A percentile compares a stretch with the other conserved stretches of the same genome.
These are phyloP conservation scores for Sebastes hubbsi DNA, from an alignment of 2,797 vertebrate genomes.

Conservation along the genomic window DNA sequence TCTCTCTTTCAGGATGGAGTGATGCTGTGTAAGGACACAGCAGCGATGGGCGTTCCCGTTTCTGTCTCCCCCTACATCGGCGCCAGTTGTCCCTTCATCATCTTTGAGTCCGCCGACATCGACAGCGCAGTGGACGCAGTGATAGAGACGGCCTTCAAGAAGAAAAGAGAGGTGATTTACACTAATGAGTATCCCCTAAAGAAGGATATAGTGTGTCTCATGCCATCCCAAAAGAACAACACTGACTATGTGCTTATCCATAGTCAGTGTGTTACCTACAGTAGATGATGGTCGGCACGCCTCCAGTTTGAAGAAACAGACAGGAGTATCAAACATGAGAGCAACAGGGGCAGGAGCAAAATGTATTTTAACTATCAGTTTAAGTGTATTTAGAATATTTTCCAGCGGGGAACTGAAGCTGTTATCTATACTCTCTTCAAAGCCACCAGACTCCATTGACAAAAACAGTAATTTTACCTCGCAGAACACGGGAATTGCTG, in stretches of 20 bases:
- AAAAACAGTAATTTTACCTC: too few relatives aligned
- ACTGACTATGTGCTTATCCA: too few relatives aligned
- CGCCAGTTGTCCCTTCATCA: slow-evolving; percentile 81
- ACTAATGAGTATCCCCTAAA: fast-evolving
- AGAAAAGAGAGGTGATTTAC: slow-evolving; percentile 69
- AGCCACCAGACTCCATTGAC: too few relatives aligned
- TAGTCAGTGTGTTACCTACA: too few relatives aligned
- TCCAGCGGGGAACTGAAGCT: too few relatives aligned
- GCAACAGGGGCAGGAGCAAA: too few relatives aligned
- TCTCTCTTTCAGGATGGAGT: slow-evolving; percentile 79
- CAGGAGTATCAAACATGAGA: background rate
- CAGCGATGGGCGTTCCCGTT: slow-evolving; percentile 75
- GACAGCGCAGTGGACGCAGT: slow-evolving; percentile 87
- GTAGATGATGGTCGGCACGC: too few relatives aligned
- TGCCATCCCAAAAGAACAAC: background rate
- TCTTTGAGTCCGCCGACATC: slow-evolving; percentile 88
- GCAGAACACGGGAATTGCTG: too few relatives aligned
- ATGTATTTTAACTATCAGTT: too few relatives aligned
- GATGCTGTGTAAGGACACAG: slow-evolving; percentile 75
- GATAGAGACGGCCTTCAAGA: slow-evolving; percentile 79
- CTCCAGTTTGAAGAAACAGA: background rate
- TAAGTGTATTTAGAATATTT: too few relatives aligned
- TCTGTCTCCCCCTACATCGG: slow-evolving; percentile 78
- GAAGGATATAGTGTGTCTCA: background rate
- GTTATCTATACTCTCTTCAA: too few relatives aligned